Base-by-base conservation (phyloP, 2,797 vertebrate genomes). In the Peromyscus aztecus region DNA sequence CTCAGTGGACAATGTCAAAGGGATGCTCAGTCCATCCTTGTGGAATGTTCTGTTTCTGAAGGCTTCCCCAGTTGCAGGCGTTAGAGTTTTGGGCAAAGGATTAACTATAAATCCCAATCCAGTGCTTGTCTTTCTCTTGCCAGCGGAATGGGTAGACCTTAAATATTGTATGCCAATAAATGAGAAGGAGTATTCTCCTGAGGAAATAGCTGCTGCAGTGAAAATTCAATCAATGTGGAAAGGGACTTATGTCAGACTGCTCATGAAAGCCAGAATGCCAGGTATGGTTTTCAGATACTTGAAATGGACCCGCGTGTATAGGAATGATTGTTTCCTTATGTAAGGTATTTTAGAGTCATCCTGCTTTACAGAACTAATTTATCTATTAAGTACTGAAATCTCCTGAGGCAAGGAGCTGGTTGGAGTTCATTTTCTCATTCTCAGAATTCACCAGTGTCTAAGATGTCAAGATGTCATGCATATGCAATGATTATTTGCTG, bases 141-240 rank as follows among this genome's bases (percentile, higher is more conserved):
- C 94, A 98, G 98, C 34, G 2, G 93, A 16, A 29, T 97, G 94
- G 46, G 27, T 52, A 40, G 98, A 98, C 0, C 0, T 49, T 90
- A 97, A 98, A 94, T 96, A 57, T 83, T 93, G 92, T 63, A 87
- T 96, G 49, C 94, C 81, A 0, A 96, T 98, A 97, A 97, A 94
- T 65, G 98, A 98, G 87, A 98, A 10, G 96, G 97, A 97, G 52
- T 97, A 98, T n/a, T 99, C 99, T 94, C 83, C 97, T 24, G 94
- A 98, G 94, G 99, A 99, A 98, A 96, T 91, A 85, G 94, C 95
- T 88, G 99, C 99, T 46, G 99, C 98, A 94, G 97, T 97, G 43
- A 97, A 98, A 98, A 98, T 99, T 65, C 99, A 99, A 97, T 98
- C 99, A 49, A 63, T 95, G 89, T 99, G 99, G 98, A 99, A 98